A percentile compares a stretch with the other conserved stretches of the same genome.
These are phyloP conservation scores for Rhinogobio ventralis DNA, from an alignment of 2,797 vertebrate species.

Conservation along the genomic window DNA sequence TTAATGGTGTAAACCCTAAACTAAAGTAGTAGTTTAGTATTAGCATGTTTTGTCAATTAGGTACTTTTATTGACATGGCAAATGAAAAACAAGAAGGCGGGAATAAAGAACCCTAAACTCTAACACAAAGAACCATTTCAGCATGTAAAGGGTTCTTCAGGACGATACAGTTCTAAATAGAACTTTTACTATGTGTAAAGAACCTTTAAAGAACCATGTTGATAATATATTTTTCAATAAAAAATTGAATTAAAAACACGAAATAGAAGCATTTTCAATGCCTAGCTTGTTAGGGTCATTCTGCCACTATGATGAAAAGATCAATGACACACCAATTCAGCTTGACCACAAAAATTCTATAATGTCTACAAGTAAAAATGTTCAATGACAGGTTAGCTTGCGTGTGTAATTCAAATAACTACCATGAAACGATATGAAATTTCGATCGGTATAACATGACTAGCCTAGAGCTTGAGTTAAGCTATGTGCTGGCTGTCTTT, in stretches of 20 bases:
- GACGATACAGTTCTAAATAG: too few species aligned
- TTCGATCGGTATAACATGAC: conserved; percentile 48
- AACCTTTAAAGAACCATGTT: too few species aligned
- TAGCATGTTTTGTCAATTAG: too few species aligned
- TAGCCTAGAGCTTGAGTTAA: conserved; percentile 41
- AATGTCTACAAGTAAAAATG: not conserved
- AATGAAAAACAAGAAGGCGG: too few species aligned
- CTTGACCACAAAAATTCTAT: not conserved
- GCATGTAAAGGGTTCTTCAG: too few species aligned
- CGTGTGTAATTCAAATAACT: not conserved
- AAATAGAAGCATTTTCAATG: not conserved
- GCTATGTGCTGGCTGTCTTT: conserved; percentile 71
- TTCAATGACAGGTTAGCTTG: not conserved
- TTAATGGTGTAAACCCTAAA: too few species aligned
- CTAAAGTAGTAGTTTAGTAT: too few species aligned
- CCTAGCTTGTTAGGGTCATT: not conserved
- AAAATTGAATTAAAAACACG: not conserved
- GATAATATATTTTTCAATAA: not conserved
- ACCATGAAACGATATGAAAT: conserved; percentile 30
- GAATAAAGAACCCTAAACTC: too few species aligned
- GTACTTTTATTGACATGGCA: too few species aligned
- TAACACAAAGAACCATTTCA: too few species aligned
- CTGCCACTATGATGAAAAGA: not conserved
- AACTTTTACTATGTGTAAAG: too few species aligned
- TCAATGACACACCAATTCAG: not conserved